Evolutionary conservation across 2,888 invertebrate genomes (phyloP), one percentile per base, ranked within the genome.

Genomic region (Sphinx pinastri): DNA sequence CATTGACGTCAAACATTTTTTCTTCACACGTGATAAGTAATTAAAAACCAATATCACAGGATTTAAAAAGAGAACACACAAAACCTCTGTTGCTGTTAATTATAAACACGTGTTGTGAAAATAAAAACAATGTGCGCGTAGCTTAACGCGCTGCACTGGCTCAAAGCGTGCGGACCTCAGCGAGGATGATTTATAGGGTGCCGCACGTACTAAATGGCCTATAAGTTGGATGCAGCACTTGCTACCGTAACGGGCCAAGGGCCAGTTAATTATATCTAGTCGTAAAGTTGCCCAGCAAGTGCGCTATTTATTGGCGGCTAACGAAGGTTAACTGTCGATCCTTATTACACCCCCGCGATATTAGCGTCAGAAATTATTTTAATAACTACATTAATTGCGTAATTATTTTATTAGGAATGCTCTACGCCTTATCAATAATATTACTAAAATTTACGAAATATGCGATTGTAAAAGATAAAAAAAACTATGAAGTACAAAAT

Each of bases 281-380:
- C 84, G 85, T 88, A 84, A 88, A 88, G 82, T 80, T 86, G 87
- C 84, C 86, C 81, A 84, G 84, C 84, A 82, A 83, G 84, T 81
- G 79, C 80, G 83, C 84, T 88, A 89, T 91, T 91, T 91, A 91
- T 89, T 90, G 87, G 84, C 80, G 79, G 84, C 85, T 88, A 88
- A 88, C 88, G 85, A 87, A 87, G 86, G 86, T 87, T 90, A 89
- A 91, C 89, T 88, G 85, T 78, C 79, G 76, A 77, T 80, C 77
- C 77, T 80, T 82, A 82, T 80, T 78, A 82, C 80, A 81, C 79
- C 76, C 74, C 76, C 63, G 70, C 71, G 54, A 55, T 66, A 67
- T 52, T 59, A 51, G 31, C 51, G 51, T 58, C 8, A 19, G 14
- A 19, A 54, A 49, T 60, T 52, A 68, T 16, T 51, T 52, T 68